Evolutionary conservation across 30 jellyfish, hydroid and myxozoan genomes (phyloP).

Genomic region (Aurelia aurita): DNA sequence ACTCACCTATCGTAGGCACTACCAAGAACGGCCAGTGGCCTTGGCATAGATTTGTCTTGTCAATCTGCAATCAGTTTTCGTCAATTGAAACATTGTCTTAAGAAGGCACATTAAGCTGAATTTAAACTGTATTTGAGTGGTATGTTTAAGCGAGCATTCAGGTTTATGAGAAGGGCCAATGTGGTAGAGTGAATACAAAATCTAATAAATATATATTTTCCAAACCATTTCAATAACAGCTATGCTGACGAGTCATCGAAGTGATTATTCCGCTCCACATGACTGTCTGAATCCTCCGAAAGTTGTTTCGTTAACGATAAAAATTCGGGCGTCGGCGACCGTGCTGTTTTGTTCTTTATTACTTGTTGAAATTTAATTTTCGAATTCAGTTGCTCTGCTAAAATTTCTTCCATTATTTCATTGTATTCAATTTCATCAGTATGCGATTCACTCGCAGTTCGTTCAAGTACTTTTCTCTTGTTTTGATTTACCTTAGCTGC

Average conservation of each 20-base stretch:
- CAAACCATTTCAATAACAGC: neutral
- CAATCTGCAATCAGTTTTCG: no score
- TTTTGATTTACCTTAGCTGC: slow-evolving; percentile 46
- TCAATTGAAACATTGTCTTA: no score
- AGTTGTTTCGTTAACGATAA: slow-evolving; percentile 53
- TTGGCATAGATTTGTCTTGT: no score
- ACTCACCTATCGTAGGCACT: no score
- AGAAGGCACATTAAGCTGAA: no score
- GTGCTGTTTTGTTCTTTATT: neutral
- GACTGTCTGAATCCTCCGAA: slow-evolving; percentile 46
- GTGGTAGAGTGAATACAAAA: no score
- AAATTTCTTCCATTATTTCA: slow-evolving; percentile 68
- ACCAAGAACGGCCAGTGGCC: no score
- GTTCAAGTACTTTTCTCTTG: slow-evolving; percentile 51
- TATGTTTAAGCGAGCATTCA: no score
- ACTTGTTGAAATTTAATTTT: neutral
- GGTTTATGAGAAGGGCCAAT: no score
- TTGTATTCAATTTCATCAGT: slow-evolving; percentile 71
- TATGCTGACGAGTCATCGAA: slow-evolving; percentile 18
- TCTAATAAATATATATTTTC: no score
- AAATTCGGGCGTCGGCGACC: slow-evolving; percentile 74
- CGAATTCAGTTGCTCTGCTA: slow-evolving; percentile 44
- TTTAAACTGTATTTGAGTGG: no score
- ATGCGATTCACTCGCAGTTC: slow-evolving; percentile 75
- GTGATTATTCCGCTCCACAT: slow-evolving; percentile 16